Conservation (phyloP, 2,797 vertebrate species). For the Champsocephalus esox region DNA sequence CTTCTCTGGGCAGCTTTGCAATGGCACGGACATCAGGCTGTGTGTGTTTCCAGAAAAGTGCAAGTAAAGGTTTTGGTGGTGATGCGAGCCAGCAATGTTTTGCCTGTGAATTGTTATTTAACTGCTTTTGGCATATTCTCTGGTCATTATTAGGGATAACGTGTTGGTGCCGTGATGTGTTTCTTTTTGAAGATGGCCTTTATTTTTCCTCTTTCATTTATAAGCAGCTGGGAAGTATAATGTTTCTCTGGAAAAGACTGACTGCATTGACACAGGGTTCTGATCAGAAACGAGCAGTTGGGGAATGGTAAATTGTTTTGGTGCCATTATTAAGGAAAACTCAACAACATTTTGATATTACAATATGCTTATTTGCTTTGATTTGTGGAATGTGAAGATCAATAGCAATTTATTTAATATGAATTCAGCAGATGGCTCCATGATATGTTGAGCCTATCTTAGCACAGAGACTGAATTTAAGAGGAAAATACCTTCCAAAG, state of each 20-base stretch:
- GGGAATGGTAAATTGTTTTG: slow-evolving; percentile 1
- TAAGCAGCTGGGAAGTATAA: slow-evolving; percentile 3
- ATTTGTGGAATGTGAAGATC: slow-evolving; percentile 13
- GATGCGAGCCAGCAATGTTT: background rate
- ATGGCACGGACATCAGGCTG: background rate
- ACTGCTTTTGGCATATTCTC: background rate
- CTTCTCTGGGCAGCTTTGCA: slow-evolving; percentile 66
- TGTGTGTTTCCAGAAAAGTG: background rate
- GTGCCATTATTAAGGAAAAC: slow-evolving; percentile 8
- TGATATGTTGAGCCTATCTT: slow-evolving; percentile 15
- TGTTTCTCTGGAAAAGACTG: background rate
- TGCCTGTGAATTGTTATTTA: background rate
- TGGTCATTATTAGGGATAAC: background rate
- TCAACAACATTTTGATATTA: slow-evolving; percentile 6
- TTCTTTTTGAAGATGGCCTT: background rate
- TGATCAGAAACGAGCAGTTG: background rate
- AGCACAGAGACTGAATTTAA: background rate
- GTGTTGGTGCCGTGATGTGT: background rate
- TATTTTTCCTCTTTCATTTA: background rate
- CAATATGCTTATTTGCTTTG: slow-evolving; percentile 22
- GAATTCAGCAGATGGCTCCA: background rate
- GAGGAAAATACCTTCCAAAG: background rate
- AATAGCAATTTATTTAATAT: slow-evolving; percentile 39
- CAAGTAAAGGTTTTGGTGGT: slow-evolving; percentile 10
- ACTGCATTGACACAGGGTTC: slow-evolving; percentile 8